Percentiles rank a stretch among this genome's conserved stretches.
Conservation (phyloP, 1,140 invertebrate species). For the Brachionus koreanus region DNA sequence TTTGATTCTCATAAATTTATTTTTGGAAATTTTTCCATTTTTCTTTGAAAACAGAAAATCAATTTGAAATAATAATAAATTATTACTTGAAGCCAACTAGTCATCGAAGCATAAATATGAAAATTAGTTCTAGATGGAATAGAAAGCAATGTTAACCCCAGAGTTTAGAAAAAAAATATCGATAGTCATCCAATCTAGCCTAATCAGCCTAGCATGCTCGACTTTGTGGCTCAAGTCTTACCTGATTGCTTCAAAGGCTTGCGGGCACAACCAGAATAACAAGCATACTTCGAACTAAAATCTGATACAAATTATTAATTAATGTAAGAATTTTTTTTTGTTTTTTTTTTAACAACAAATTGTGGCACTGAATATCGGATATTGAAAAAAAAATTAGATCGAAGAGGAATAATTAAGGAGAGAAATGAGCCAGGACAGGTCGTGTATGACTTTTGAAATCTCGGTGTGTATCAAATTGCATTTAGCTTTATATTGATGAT, state of each 20-base stretch:
- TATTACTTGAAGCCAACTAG: slow-evolving; percentile 27
- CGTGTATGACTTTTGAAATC: neutral
- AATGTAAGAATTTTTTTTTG: slow-evolving; percentile 5
- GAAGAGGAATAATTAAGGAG: slow-evolving; percentile 8
- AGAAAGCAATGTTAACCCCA: neutral
- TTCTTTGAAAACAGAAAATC: neutral
- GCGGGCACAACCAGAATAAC: neutral
- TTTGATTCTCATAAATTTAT: neutral
- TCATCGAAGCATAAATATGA: slow-evolving; percentile 31
- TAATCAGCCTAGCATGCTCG: neutral
- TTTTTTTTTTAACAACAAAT: slow-evolving; percentile 22
- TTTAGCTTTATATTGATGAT: slow-evolving; percentile 35
- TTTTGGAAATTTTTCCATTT: neutral
- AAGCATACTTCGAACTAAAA: neutral
- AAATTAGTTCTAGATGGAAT: slow-evolving; percentile 5
- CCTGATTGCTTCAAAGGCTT: neutral
- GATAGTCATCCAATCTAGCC: neutral
- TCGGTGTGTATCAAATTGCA: slow-evolving; percentile 25
- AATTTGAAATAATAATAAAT: slow-evolving; percentile 40
- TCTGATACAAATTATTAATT: neutral
- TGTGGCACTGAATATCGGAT: slow-evolving; percentile 12
- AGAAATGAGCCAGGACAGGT: slow-evolving; percentile 32
- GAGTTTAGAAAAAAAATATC: neutral
- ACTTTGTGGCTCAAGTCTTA: neutral
- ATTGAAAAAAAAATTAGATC: neutral